phyloP scores from a whole-genome alignment of 2,888 invertebrate genomes.

The Muscina levida region DNA sequence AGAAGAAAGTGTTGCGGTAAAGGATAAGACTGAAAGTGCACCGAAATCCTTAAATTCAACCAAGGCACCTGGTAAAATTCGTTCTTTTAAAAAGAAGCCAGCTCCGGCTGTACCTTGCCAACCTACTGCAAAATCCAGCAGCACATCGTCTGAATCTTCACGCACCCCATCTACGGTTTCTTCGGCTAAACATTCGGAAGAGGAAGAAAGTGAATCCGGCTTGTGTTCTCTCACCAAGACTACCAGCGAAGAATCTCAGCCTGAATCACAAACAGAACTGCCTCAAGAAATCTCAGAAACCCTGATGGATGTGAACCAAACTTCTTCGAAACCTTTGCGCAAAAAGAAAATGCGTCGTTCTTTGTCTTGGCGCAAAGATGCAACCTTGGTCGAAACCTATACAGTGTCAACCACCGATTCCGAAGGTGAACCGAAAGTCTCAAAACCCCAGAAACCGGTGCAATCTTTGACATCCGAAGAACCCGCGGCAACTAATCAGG shows the following conservation, averaged over 20 bases:
- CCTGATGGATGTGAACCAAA: slow-evolving; percentile 58
- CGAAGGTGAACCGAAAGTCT: slow-evolving; percentile 70
- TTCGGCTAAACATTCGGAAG: slow-evolving; percentile 70
- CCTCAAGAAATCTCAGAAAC: background rate
- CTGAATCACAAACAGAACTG: slow-evolving; percentile 58
- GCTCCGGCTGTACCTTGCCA: slow-evolving; percentile 71
- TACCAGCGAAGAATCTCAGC: slow-evolving; percentile 74
- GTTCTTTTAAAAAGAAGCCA: too few relatives aligned
- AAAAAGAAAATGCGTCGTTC: slow-evolving; percentile 75
- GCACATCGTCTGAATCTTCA: slow-evolving; percentile 58
- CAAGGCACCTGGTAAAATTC: slow-evolving; percentile 44
- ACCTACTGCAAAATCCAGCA: slow-evolving; percentile 39
- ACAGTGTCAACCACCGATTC: slow-evolving; percentile 74
- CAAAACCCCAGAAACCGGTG: slow-evolving; percentile 20
- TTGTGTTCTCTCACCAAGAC: slow-evolving; percentile 73
- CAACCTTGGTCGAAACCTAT: slow-evolving; percentile 71
- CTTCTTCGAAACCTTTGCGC: slow-evolving; percentile 71
- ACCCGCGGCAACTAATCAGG: background rate
- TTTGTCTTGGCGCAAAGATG: slow-evolving; percentile 74
- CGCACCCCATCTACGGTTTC: slow-evolving; percentile 27
- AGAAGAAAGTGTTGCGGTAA: slow-evolving; percentile 36
- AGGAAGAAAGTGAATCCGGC: slow-evolving; percentile 74
- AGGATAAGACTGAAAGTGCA: slow-evolving; percentile 48
- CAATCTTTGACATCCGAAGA: background rate
- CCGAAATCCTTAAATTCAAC: slow-evolving; percentile 23